A percentile compares a stretch with the other conserved stretches of the same genome.
Evolutionary conservation across 2,888 invertebrate genomes (phyloP).

Genomic region (Apantesis nais): DNA sequence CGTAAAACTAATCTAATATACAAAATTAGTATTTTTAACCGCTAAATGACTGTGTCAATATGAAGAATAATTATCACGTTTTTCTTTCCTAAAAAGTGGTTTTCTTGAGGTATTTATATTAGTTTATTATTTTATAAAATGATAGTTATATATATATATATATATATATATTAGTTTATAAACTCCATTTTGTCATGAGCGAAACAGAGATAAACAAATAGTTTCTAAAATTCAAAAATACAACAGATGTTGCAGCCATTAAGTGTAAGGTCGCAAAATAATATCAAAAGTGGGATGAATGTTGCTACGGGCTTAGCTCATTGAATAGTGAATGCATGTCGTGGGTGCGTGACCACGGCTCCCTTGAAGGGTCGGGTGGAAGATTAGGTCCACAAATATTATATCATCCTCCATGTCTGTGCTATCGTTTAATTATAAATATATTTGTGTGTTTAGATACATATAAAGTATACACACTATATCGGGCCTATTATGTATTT

Average conservation of each 20-base stretch:
- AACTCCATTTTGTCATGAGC: background rate
- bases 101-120: too few species aligned
- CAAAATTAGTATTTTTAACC: too few species aligned
- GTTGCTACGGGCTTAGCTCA: constrained; percentile 59
- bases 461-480: too few species aligned
- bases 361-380: constrained; percentile 50
- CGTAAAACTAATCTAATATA: too few species aligned
- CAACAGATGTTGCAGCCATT: constrained; percentile 60
- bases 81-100: too few species aligned
- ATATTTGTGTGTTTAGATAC: too few species aligned
- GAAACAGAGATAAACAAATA: background rate
- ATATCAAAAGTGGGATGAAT: constrained; percentile 61
- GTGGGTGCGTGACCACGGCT: constrained; percentile 62
- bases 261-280: constrained; percentile 53
- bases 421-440: constrained; percentile 9
- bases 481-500: too few species aligned
- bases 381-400: constrained; percentile 62
- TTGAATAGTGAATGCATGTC: constrained; percentile 58
- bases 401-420: constrained; percentile 51
- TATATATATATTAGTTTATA: background rate
- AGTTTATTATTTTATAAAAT: too few species aligned
- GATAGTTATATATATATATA: too few species aligned
- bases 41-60: too few species aligned
- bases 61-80: too few species aligned
- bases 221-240: constrained; percentile 28